These are phyloP conservation scores for Gobio occitaniae DNA, from an alignment of 2,797 vertebrate species.

Conservation along the genomic window DNA sequence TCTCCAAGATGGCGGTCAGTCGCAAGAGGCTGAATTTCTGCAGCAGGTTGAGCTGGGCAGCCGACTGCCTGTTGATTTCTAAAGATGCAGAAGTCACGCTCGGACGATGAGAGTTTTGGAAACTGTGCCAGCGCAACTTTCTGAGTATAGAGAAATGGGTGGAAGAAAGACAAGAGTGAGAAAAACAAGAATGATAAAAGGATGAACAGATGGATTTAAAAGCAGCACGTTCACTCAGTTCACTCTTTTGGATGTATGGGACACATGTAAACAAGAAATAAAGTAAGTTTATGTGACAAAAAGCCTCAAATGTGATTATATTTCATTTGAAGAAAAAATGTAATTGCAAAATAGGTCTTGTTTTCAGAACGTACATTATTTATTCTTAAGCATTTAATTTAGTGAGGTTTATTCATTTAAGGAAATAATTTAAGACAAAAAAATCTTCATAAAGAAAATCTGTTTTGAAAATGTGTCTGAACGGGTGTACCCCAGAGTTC, in stretches of 20 bases:
- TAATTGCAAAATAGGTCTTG: no score
- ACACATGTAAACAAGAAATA: neutral
- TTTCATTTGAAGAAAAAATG: neutral
- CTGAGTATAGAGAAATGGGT: slow-evolving; percentile 62
- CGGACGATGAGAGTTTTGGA: slow-evolving; percentile 88
- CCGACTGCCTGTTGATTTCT: slow-evolving; percentile 87
- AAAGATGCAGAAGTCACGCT: slow-evolving; percentile 86
- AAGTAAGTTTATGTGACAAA: neutral
- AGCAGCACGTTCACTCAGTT: neutral
- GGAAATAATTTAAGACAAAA: no score
- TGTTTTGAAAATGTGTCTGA: neutral
- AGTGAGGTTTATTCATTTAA: no score
- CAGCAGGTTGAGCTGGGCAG: slow-evolving; percentile 84
- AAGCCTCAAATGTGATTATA: neutral
- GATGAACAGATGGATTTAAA: neutral
- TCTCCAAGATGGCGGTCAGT: slow-evolving; percentile 87
- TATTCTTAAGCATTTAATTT: neutral
- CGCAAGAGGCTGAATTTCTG: slow-evolving; percentile 85
- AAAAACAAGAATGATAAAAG: neutral
- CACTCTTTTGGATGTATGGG: neutral
- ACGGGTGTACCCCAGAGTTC: slow-evolving; percentile 15
- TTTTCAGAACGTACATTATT: neutral
- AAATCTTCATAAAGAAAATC: no score
- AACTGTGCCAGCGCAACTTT: slow-evolving; percentile 89
- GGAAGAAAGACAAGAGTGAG: neutral